These are phyloP conservation scores for Lepidonotus clava DNA, from an alignment of 2,888 invertebrate species.

Conservation along the genomic window DNA sequence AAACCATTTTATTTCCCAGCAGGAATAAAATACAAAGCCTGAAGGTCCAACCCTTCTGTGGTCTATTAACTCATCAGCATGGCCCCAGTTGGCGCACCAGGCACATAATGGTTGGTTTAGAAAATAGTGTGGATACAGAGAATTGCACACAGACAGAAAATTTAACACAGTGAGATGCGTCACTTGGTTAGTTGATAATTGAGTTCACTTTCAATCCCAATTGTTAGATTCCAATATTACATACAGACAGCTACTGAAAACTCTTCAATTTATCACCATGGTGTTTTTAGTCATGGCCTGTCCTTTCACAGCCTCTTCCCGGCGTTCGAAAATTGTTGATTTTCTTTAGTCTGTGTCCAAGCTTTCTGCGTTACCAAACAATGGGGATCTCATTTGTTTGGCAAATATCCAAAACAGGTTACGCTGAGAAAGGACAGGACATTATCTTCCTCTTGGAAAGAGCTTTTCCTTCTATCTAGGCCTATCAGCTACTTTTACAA, in stretches of 20 bases:
- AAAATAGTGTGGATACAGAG: background rate
- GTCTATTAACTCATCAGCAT: background rate
- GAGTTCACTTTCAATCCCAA: background rate
- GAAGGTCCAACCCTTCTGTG: conserved; percentile 33
- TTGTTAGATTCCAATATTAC: background rate
- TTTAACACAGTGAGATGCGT: background rate
- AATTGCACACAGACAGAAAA: conserved; percentile 14
- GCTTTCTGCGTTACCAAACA: no score
- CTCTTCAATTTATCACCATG: background rate
- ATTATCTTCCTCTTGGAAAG: background rate
- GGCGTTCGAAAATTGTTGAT: no score
- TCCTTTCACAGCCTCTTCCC: no score
- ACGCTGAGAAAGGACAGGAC: background rate
- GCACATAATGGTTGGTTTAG: background rate
- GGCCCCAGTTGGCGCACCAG: conserved; percentile 8
- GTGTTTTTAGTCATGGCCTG: no score
- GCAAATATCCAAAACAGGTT: no score
- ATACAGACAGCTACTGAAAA: background rate
- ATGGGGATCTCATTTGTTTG: no score
- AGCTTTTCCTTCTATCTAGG: background rate
- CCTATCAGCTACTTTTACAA: background rate
- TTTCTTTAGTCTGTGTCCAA: no score
- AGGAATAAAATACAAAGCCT: conserved; percentile 39
- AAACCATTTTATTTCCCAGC: conserved; percentile 25
- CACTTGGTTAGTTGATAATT: background rate